Evolutionary conservation across 2,888 invertebrate genomes (phyloP).

Genomic region (Euphydryas editha): DNA sequence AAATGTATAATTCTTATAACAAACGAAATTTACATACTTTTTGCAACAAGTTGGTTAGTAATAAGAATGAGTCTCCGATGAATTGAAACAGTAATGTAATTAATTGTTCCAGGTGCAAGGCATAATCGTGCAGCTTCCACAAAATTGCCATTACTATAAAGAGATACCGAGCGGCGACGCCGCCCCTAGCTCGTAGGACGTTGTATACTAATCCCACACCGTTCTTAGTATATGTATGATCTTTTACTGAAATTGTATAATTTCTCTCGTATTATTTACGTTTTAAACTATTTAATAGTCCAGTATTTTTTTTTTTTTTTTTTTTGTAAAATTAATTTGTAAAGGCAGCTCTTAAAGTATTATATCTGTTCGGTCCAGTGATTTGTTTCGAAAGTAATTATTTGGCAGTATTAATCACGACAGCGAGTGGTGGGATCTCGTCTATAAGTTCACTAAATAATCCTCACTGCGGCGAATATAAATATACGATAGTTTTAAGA

Average conservation of each 20-base stretch:
- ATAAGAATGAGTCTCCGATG: neutral
- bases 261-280: conserved; percentile 64
- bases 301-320: conserved; percentile 36
- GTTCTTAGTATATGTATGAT: conserved; percentile 22
- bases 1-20: too few species aligned
- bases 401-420: conserved; percentile 76
- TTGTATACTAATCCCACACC: conserved; percentile 70
- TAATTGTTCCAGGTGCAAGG: conserved; percentile 46
- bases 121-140: conserved; percentile 74
- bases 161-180: conserved; percentile 38
- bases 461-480: conserved; percentile 74
- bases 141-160: conserved; percentile 69
- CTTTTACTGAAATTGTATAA: conserved; percentile 44
- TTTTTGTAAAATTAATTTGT: conserved; percentile 22
- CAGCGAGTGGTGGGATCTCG: conserved; percentile 74
- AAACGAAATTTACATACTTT: neutral
- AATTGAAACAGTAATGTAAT: neutral
- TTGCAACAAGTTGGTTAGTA: neutral
- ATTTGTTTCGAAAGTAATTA: conserved; percentile 55
- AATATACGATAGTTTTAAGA: conserved; percentile 80
- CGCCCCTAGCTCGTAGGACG: conserved; percentile 68
- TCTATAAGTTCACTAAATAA: conserved; percentile 68
- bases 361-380: conserved; percentile 50
- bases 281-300: conserved; percentile 58
- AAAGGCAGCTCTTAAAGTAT: conserved; percentile 61